phyloP scores from a whole-genome alignment of 2,888 invertebrate genomes.

The Megamerina dolium region DNA sequence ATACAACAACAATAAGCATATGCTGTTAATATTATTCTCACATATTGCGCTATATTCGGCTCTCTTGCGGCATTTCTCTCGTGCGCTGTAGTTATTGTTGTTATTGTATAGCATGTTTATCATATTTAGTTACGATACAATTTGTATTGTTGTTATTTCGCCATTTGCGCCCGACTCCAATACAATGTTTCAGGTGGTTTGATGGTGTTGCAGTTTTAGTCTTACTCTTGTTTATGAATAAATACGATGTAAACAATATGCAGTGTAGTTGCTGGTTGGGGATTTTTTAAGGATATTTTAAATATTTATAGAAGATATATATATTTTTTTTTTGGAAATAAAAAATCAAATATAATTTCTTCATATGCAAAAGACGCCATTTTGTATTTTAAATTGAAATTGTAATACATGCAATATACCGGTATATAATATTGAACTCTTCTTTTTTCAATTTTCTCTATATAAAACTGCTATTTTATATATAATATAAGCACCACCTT shows the following conservation, averaged over 20 bases:
- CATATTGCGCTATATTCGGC: constrained; percentile 1
- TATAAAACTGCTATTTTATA: no score
- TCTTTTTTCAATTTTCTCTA: no score
- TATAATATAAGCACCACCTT: constrained; percentile 18
- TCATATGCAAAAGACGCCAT: constrained; percentile 4
- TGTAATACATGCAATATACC: no score
- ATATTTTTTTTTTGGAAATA: no score
- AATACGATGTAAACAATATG: constrained; percentile 43
- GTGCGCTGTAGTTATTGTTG: constrained; percentile 10
- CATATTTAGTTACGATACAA: background rate
- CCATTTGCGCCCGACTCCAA: no score
- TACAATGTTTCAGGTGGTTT: background rate
- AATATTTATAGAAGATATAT: no score
- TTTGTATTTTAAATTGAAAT: constrained; percentile 6
- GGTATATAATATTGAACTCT: no score
- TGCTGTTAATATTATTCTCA: constrained; percentile 25
- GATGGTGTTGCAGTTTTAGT: constrained; percentile 13
- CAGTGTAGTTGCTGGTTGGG: constrained; percentile 43
- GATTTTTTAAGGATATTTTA: no score
- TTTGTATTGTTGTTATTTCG: no score
- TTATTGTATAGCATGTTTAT: constrained; percentile 4
- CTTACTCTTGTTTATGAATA: constrained; percentile 32
- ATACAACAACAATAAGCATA: constrained; percentile 26
- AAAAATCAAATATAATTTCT: no score
- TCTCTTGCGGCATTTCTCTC: constrained; percentile 24